Conservation (phyloP, 2,888 invertebrate species). For the Epirrhoe tristata region DNA sequence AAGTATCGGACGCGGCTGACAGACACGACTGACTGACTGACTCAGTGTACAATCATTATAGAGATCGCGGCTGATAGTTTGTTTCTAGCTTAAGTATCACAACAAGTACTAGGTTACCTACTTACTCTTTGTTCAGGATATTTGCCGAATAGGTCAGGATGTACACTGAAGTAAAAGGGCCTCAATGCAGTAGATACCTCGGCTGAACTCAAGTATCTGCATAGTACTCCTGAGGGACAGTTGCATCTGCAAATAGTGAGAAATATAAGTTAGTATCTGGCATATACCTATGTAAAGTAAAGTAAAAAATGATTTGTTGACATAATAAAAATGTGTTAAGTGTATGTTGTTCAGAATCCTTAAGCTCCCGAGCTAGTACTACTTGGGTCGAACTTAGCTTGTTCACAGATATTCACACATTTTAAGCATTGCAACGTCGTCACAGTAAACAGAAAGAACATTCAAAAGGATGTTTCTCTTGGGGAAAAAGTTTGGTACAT, state of each 20-base stretch:
- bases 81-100: too few species aligned
- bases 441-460: neutral
- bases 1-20: too few species aligned
- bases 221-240: slow-evolving; percentile 58
- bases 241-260: slow-evolving; percentile 49
- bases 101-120: slow-evolving; percentile 3
- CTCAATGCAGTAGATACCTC: slow-evolving; percentile 96
- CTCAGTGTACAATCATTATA: too few species aligned
- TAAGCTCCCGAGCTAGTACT: too few species aligned
- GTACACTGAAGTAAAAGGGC: slow-evolving; percentile 97
- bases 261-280: neutral
- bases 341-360: too few species aligned
- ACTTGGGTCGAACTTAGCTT: neutral
- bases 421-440: neutral
- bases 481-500: slow-evolving; percentile 3
- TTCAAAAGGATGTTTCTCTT: neutral
- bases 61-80: too few species aligned
- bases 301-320: too few species aligned
- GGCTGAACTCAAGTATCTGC: slow-evolving; percentile 87
- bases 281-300: too few species aligned
- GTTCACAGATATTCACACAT: neutral
- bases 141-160: slow-evolving; percentile 97
- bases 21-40: too few species aligned
- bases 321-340: too few species aligned
- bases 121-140: slow-evolving; percentile 94